Conservation (phyloP, 2,888 invertebrate species). For the Petrolisthes cinctipes region DNA sequence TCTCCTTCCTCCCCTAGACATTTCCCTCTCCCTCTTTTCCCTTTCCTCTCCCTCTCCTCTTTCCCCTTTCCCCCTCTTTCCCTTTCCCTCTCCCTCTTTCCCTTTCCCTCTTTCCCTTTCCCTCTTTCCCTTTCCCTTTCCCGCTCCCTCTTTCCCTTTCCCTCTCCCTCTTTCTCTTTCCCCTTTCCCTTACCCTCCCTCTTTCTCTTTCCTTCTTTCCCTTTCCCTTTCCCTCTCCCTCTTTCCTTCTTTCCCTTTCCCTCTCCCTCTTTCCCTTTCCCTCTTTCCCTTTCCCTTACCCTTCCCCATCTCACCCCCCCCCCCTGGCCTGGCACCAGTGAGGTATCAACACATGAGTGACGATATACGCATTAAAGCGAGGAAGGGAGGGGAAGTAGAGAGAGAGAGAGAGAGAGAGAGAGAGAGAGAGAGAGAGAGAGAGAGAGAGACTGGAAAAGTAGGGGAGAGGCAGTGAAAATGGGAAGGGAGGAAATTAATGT, state of each 20-base stretch:
- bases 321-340: not conserved
- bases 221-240: not conserved
- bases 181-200: not conserved
- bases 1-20: not conserved
- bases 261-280: too few relatives aligned
- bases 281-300: slow-evolving; percentile 10
- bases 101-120: too few relatives aligned
- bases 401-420: too few relatives aligned
- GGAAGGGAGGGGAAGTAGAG: too few relatives aligned
- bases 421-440: too few relatives aligned
- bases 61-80: not conserved
- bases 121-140: not conserved
- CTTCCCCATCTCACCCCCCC: not conserved
- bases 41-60: not conserved
- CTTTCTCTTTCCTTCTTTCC: slow-evolving; percentile 19
- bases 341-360: not conserved
- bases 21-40: not conserved
- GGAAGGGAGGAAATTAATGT: too few relatives aligned
- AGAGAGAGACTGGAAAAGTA: not conserved
- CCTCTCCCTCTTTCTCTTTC: too few relatives aligned
- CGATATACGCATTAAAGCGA: too few relatives aligned
- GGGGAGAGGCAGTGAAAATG: not conserved
- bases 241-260: not conserved
- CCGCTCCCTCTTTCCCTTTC: too few relatives aligned
- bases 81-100: not conserved